Percentiles rank a stretch among this genome's conserved stretches.
These are phyloP conservation scores for Hybos culiciformis DNA, from an alignment of 2,888 invertebrate genomes.

Conservation along the genomic window DNA sequence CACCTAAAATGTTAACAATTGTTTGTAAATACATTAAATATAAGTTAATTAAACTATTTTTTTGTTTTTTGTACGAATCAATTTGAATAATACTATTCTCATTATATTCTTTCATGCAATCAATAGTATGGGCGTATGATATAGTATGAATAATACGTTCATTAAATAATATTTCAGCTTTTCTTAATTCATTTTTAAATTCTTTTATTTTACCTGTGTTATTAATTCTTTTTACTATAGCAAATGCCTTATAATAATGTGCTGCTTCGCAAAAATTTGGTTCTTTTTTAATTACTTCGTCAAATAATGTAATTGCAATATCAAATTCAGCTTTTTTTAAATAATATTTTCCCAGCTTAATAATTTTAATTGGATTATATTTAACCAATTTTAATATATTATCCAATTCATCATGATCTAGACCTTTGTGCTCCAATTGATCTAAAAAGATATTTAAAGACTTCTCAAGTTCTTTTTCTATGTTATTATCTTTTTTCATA, in stretches of 20 bases:
- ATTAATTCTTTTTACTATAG: background rate
- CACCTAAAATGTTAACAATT: background rate
- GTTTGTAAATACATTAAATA: background rate
- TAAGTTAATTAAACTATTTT: background rate
- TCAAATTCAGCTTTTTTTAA: background rate
- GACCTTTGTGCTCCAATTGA: background rate
- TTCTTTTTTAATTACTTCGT: background rate
- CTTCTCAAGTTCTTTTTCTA: background rate
- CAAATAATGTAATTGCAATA: background rate
- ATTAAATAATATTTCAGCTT: constrained; percentile 3
- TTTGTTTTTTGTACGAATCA: constrained; percentile 6
- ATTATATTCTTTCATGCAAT: constrained; percentile 1
- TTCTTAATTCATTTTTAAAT: constrained; percentile 2
- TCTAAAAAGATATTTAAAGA: background rate
- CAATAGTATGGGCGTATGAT: background rate
- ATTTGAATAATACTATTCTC: constrained; percentile 6
- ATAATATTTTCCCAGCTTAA: background rate
- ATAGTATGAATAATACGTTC: background rate
- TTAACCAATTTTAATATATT: background rate
- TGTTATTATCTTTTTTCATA: background rate
- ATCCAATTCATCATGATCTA: background rate
- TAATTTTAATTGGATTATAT: background rate
- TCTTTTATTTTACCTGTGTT: background rate
- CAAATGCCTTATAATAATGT: background rate
- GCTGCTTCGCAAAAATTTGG: constrained; percentile 3